phyloP scores from a whole-genome alignment of 2,797 vertebrate genomes.

The Alcedo atthis region DNA sequence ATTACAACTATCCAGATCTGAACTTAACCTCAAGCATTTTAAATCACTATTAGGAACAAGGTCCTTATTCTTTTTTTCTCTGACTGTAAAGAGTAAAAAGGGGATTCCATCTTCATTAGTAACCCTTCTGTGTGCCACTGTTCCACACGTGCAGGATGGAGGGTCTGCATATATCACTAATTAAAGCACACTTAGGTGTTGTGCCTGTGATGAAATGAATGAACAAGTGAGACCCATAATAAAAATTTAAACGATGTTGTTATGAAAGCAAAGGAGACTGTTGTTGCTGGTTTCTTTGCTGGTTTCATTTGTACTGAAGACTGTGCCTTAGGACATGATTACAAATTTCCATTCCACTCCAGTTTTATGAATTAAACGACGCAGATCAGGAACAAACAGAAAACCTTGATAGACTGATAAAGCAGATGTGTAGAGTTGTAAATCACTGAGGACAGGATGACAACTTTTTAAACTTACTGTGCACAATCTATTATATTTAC shows the following conservation, averaged over 20 bases:
- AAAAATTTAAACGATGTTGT: not conserved
- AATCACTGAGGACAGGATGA: not conserved
- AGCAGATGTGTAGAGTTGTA: not conserved
- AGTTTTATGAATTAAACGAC: constrained; percentile 49
- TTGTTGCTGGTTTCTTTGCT: not conserved
- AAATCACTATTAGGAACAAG: not conserved
- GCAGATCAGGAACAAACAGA: constrained; percentile 5
- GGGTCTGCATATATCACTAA: not conserved
- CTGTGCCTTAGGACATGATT: constrained; percentile 11
- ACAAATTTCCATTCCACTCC: not conserved
- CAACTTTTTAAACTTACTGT: constrained; percentile 3
- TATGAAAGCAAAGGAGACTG: not conserved
- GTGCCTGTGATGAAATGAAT: not conserved
- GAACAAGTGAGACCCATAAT: not conserved
- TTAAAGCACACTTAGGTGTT: not conserved
- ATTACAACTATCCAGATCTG: not conserved
- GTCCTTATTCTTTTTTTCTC: not conserved
- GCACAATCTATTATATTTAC: constrained; percentile 15
- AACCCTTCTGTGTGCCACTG: not conserved
- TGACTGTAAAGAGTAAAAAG: not conserved
- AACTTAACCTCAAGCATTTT: not conserved
- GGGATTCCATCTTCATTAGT: not conserved
- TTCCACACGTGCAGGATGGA: accelerated
- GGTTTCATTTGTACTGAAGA: not conserved
- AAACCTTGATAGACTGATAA: constrained; percentile 28